Evolutionary conservation across 2,888 invertebrate genomes (phyloP).

Genomic region (Trachelus troglodyta): DNA sequence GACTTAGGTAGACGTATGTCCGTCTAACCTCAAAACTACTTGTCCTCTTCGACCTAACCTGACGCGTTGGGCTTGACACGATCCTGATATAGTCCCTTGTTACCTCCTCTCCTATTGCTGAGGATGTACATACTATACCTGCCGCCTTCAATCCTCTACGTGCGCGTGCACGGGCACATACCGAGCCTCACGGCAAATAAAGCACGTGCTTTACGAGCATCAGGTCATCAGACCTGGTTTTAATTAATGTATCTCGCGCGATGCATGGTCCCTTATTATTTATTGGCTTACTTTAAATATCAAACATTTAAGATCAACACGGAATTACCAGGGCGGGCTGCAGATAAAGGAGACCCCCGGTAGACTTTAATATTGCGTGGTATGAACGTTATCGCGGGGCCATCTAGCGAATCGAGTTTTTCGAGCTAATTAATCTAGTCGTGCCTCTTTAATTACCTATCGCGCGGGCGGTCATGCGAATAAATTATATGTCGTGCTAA

Average conservation of each 20-base stretch:
- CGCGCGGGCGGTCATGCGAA: slow-evolving; percentile 33
- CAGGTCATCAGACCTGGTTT: neutral
- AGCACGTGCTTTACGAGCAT: neutral
- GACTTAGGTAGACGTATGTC: neutral
- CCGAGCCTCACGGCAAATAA: neutral
- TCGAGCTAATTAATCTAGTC: slow-evolving; percentile 43
- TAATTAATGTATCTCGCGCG: slow-evolving; percentile 8
- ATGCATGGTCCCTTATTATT: slow-evolving; percentile 2
- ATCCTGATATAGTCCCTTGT: neutral
- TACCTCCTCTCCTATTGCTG: neutral
- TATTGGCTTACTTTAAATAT: slow-evolving; percentile 1
- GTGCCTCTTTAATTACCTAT: slow-evolving; percentile 39
- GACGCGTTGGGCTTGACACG: neutral
- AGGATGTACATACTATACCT: neutral
- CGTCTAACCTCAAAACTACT: neutral
- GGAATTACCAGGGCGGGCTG: neutral
- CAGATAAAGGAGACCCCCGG: neutral
- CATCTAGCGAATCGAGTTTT: slow-evolving; percentile 15
- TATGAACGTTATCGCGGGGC: neutral
- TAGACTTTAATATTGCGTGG: slow-evolving; percentile 18
- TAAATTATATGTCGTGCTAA: slow-evolving; percentile 39
- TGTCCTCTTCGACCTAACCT: neutral
- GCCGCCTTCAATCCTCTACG: neutral
- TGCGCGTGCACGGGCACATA: neutral
- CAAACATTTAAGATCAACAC: slow-evolving; percentile 1